phyloP scores from a whole-genome alignment of 1,140 invertebrate genomes.

The Sitobion miscanthi region DNA sequence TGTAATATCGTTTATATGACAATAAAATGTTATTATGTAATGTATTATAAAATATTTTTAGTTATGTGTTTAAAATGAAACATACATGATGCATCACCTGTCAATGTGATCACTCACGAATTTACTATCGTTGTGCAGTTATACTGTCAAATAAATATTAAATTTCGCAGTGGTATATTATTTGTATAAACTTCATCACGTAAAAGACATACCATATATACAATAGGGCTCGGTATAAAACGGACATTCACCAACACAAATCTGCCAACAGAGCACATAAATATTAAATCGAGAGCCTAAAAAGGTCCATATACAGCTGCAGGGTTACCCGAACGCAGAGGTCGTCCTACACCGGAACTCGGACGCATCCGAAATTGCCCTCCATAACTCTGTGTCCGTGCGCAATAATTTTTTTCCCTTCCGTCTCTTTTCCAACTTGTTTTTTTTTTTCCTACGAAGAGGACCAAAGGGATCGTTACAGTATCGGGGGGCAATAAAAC shows the following conservation, averaged over 20 bases:
- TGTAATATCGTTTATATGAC: not conserved
- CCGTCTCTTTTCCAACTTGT: not conserved
- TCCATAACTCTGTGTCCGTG: conserved; percentile 33
- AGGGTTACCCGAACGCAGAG: not conserved
- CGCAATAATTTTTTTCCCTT: conserved; percentile 26
- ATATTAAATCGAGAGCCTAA: conserved; percentile 50
- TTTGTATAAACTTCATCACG: not conserved
- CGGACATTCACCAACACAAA: conserved; percentile 39
- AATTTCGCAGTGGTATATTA: not conserved
- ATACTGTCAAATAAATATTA: conserved; percentile 4
- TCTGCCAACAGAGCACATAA: conserved; percentile 55
- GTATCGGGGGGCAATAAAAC: conserved; percentile 25
- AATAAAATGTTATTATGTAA: not conserved
- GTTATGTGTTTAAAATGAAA: not conserved
- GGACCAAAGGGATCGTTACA: conserved; percentile 35
- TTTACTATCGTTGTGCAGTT: not conserved
- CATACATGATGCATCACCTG: not conserved
- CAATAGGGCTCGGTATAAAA: not conserved
- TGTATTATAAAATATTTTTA: not conserved
- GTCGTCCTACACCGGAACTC: conserved; percentile 45
- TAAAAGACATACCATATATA: conserved; percentile 8
- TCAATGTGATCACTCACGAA: not conserved
- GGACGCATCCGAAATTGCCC: conserved; percentile 52
- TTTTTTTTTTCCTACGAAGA: not conserved
- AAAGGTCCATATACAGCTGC: conserved; percentile 34